phyloP scores from a whole-genome alignment of 1,140 invertebrate species.

The Drosophila bipectinata region DNA sequence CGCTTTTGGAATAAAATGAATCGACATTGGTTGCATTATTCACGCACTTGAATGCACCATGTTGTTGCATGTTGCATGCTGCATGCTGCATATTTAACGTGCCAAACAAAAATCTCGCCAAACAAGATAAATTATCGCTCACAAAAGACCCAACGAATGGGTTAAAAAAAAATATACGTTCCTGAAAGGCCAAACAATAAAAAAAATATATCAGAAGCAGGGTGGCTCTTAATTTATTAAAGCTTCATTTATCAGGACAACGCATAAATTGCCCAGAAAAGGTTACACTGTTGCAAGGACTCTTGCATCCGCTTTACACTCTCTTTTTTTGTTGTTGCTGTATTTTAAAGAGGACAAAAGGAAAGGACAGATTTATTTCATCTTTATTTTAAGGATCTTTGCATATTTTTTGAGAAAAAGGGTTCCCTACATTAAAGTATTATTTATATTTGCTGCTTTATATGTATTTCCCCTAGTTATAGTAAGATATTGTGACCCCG shows the following conservation, averaged over 20 bases:
- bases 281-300: conserved; percentile 46
- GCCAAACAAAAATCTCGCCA: conserved; percentile 77
- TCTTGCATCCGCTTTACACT: conserved; percentile 22
- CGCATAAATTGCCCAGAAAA: conserved; percentile 63
- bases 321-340: background rate
- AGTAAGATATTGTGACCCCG: conserved; percentile 7
- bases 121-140: conserved; percentile 78
- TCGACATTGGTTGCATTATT: conserved; percentile 69
- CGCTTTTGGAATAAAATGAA: conserved; percentile 75
- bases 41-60: conserved; percentile 58
- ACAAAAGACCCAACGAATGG: conserved; percentile 35
- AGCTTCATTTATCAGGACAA: conserved; percentile 71
- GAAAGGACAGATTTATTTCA: background rate
- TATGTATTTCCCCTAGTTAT: background rate
- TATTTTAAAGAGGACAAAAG: background rate
- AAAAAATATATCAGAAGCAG: conserved; percentile 29
- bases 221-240: conserved; percentile 80
- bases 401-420: conserved; percentile 29
- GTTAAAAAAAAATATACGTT: conserved; percentile 35
- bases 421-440: conserved; percentile 4
- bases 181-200: conserved; percentile 44
- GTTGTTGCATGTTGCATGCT: conserved; percentile 47
- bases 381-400: conserved; percentile 20
- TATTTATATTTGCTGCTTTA: background rate
- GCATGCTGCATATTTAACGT: conserved; percentile 77